Conservation (phyloP, 2,797 vertebrate species). For the Percopsis omiscomaycus region DNA sequence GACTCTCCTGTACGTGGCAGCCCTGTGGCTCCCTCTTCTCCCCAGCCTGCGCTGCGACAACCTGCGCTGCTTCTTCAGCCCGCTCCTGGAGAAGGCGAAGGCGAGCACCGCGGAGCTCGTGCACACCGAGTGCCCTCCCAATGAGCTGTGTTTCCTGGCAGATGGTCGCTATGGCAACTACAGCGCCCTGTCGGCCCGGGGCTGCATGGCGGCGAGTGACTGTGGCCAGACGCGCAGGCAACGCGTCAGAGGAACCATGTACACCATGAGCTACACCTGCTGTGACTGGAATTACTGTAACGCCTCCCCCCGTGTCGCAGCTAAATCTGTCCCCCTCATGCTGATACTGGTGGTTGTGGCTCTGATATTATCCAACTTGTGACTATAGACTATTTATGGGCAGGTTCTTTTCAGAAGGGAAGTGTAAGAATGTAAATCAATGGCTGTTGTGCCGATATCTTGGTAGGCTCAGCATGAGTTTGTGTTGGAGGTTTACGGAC, state of each 20-base stretch:
- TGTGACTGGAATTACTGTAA: conserved; percentile 71
- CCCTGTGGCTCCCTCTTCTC: conserved; percentile 46
- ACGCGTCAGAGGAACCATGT: conserved; percentile 41
- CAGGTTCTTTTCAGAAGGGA: neutral
- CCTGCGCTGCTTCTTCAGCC: conserved; percentile 68
- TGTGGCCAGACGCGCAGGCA: conserved; percentile 43
- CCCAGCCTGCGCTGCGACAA: conserved; percentile 60
- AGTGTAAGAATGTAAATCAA: neutral
- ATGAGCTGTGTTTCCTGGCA: conserved; percentile 62
- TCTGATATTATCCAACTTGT: conserved; percentile 18
- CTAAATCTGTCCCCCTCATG: conserved; percentile 10
- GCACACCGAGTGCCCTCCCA: conserved; percentile 58
- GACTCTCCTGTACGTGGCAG: conserved; percentile 17
- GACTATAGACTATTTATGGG: conserved; percentile 7
- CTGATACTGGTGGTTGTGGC: conserved; percentile 27
- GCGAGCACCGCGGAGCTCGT: conserved; percentile 8
- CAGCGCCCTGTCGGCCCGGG: conserved; percentile 51
- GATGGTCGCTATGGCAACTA: conserved; percentile 59
- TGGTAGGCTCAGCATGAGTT: conserved; percentile 29
- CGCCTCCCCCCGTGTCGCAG: conserved; percentile 20
- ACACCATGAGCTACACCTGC: conserved; percentile 63
- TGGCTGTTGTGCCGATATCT: neutral
- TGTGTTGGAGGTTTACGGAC: conserved; percentile 32
- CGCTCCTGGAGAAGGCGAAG: conserved; percentile 36
- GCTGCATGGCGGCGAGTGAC: conserved; percentile 52